Evolutionary conservation across 1,140 invertebrate genomes (phyloP).

Genomic region (Ips typographus): DNA sequence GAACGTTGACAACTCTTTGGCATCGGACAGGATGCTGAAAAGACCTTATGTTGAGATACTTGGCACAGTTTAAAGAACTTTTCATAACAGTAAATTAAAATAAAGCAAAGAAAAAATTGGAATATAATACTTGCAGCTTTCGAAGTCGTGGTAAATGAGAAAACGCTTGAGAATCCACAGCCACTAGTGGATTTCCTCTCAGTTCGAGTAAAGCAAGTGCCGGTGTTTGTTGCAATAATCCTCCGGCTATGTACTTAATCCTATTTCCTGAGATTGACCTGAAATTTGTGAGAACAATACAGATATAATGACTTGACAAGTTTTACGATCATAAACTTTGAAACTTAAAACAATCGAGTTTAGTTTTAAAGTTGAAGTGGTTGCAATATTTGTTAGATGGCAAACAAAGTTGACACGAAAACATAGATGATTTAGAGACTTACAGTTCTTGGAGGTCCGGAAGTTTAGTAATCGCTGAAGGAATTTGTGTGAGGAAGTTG

Average conservation of each 20-base stretch:
- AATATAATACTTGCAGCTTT: constrained; percentile 67
- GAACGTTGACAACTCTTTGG: constrained; percentile 74
- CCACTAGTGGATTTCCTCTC: constrained; percentile 69
- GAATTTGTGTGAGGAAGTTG: constrained; percentile 68
- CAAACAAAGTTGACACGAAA: neutral
- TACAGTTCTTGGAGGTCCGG: constrained; percentile 70
- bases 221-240: constrained; percentile 60
- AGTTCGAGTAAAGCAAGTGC: constrained; percentile 67
- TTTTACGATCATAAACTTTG: constrained; percentile 7
- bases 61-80: neutral
- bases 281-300: constrained; percentile 34
- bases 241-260: constrained; percentile 63
- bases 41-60: neutral
- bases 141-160: constrained; percentile 64
- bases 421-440: constrained; percentile 51
- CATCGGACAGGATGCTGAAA: constrained; percentile 82
- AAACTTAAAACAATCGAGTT: neutral
- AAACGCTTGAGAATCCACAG: constrained; percentile 65
- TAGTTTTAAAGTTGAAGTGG: neutral
- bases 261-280: constrained; percentile 72
- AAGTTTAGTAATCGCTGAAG: constrained; percentile 64
- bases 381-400: neutral
- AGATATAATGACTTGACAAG: neutral
- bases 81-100: constrained; percentile 34
- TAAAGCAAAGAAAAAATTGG: constrained; percentile 17